Evolutionary conservation across 1,140 invertebrate species (phyloP).

Genomic region (Trissolcus basalis): DNA sequence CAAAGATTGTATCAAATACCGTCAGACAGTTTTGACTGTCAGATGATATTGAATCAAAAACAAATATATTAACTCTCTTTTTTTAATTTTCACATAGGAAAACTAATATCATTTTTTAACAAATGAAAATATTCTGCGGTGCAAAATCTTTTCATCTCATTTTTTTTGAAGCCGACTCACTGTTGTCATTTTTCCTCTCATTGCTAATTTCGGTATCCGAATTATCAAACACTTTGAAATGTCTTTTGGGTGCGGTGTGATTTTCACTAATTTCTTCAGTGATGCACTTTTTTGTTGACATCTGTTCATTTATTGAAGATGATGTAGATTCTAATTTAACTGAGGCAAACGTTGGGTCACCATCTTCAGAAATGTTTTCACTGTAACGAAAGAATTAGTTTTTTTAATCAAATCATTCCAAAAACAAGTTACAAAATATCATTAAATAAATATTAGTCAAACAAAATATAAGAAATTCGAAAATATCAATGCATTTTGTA

Average conservation of each 20-base stretch:
- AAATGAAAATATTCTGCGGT: too few species aligned
- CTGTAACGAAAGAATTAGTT: background rate
- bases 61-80: too few species aligned
- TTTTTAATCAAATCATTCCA: background rate
- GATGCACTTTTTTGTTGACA: too few species aligned
- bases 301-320: too few species aligned
- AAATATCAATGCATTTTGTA: too few species aligned
- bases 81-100: background rate
- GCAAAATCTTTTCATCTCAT: background rate
- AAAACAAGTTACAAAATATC: too few species aligned
- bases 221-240: background rate
- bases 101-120: background rate
- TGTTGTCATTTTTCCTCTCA: background rate
- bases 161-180: background rate
- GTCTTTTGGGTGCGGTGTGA: background rate
- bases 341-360: background rate
- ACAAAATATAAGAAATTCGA: background rate
- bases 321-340: too few species aligned
- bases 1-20: too few species aligned
- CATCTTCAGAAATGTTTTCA: background rate
- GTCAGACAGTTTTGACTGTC: too few species aligned
- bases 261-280: too few species aligned
- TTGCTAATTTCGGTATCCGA: background rate
- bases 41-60: too few species aligned
- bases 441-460: too few species aligned